Conservation (phyloP, 92 coral and sea anemone species). For the Phymanthus crucifer region DNA sequence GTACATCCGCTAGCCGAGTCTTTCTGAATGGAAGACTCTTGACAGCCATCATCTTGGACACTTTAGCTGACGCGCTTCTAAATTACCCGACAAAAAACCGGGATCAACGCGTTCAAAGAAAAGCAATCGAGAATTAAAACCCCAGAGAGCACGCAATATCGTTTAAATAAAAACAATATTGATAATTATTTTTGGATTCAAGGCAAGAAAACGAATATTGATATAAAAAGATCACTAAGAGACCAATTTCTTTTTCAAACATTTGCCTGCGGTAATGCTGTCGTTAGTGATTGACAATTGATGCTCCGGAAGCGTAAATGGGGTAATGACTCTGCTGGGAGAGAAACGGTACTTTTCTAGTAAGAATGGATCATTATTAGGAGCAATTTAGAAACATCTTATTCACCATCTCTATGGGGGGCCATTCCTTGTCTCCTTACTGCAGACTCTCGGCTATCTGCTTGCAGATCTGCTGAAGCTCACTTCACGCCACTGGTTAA, state of each 20-base stretch:
- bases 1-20: conserved; percentile 12
- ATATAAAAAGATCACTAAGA: background rate
- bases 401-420: too few relatives aligned
- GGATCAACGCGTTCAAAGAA: background rate
- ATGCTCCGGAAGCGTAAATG: too few relatives aligned
- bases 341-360: too few relatives aligned
- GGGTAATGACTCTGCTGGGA: too few relatives aligned
- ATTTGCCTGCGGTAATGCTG: background rate
- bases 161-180: background rate
- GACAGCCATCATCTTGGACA: background rate
- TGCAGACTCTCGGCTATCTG: too few relatives aligned
- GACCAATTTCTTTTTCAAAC: background rate
- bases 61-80: background rate
- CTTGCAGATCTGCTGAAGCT: too few relatives aligned
- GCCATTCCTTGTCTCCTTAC: too few relatives aligned
- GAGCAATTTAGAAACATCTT: too few relatives aligned
- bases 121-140: background rate
- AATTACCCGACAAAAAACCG: background rate
- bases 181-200: background rate
- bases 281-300: too few relatives aligned
- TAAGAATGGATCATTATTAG: too few relatives aligned
- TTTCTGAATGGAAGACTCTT: background rate
- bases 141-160: background rate
- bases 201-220: background rate
- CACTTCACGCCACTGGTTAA: too few relatives aligned